phyloP scores from a whole-genome alignment of 2,888 invertebrate species.

The Brachyptera putata region DNA sequence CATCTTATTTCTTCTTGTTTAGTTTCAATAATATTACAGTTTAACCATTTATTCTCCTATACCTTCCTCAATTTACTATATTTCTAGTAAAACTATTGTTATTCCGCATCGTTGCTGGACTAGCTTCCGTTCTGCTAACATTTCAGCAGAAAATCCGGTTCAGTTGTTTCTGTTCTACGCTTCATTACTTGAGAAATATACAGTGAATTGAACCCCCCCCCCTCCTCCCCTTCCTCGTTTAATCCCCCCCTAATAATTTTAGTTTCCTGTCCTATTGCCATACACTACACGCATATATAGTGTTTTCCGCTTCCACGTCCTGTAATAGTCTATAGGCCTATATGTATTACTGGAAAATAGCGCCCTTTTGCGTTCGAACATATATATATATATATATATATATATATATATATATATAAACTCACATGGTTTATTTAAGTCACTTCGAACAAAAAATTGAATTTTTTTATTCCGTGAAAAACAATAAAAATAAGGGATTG shows the following conservation, averaged over 20 bases:
- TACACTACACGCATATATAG: too few species aligned
- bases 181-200: background rate
- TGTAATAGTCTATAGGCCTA: background rate
- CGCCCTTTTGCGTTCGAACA: background rate
- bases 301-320: background rate
- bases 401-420: too few species aligned
- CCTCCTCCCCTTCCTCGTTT: background rate
- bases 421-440: too few species aligned
- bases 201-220: background rate
- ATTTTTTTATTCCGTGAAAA: background rate
- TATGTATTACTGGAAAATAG: background rate
- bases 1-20: too few species aligned
- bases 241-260: too few species aligned
- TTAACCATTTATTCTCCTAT: too few species aligned
- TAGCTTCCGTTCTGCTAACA: background rate
- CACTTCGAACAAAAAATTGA: background rate
- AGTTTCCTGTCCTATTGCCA: too few species aligned
- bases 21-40: too few species aligned
- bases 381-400: too few species aligned
- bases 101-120: background rate
- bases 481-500: too few species aligned
- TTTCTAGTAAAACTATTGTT: background rate
- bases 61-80: constrained; percentile 6
- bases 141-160: background rate
- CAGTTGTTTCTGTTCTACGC: background rate